Conservation (phyloP, 2,797 vertebrate species). For the Spinus olivaceus region DNA sequence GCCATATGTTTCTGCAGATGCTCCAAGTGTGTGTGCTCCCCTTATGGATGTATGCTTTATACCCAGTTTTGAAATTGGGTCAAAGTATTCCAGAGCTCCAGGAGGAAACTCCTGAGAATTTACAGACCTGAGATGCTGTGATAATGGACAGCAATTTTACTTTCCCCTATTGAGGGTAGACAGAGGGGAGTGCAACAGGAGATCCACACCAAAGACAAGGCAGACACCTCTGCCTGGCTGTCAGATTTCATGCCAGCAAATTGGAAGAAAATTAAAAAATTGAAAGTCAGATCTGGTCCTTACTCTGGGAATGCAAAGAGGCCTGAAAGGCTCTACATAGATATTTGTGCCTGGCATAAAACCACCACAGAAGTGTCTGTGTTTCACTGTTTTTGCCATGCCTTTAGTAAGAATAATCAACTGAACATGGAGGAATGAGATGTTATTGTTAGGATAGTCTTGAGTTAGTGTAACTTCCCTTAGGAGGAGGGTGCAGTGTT, state of each 20-base stretch:
- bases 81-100: not conserved
- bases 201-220: not conserved
- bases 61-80: not conserved
- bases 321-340: not conserved
- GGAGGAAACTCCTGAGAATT: not conserved
- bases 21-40: slow-evolving; percentile 14
- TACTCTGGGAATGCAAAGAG: not conserved
- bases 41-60: not conserved
- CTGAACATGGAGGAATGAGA: not conserved
- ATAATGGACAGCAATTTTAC: not conserved
- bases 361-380: not conserved
- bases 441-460: not conserved
- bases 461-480: not conserved
- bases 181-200: not conserved
- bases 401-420: not conserved
- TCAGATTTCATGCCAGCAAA: not conserved
- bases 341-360: not conserved
- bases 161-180: not conserved
- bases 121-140: not conserved
- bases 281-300: not conserved
- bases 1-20: slow-evolving; percentile 52
- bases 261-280: not conserved
- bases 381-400: not conserved
- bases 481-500: not conserved
- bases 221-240: slow-evolving; percentile 22